Base-by-base conservation (phyloP, 2,888 invertebrate species). In the Craniophora ligustri region DNA sequence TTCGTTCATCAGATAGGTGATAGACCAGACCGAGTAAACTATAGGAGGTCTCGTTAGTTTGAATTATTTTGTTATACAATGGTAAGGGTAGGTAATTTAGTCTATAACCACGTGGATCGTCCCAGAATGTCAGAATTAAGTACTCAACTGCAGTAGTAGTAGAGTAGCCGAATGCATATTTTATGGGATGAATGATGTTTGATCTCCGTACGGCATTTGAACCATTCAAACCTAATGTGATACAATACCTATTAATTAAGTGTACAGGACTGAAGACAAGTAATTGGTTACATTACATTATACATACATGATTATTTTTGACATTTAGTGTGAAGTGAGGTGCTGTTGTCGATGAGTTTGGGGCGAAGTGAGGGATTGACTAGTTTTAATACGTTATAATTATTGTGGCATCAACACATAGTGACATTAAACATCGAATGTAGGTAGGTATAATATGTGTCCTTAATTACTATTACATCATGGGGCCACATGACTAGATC, bases 401-500 rank as follows among this genome's bases (percentile, higher is more conserved):
- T n/a, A 74, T 50, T 62, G 73, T 76, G 75, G 78, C 78, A 65
- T 72, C 70, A 72, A 75, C 75, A 80, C 72, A 78, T 40, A 75
- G 73, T 77, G 78, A 80, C 76, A 79, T 75, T 78, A 81, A 81
- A 84, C 82, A 85, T 79, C 64, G 55, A 84, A 75, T 73, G 62
- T 65, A 68, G 68, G 53, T 6, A 19, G 6, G 6, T 26, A 26
- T 26, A 63, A 67, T 70, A 68, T 75, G 78, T 75, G 76, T 76
- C 72, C 72, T 68, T 81, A 78, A 76, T 63, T 72, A 70, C 72
- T 81, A 83, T 78, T 76, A 30, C 58, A 68, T 76, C 64, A 78
- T 50, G 56, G 68, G 72, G 76, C 78, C 79, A 78, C 67, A 74
- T 68, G 78, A 77, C 75, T 73, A 72, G 72, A 75, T 77, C 73